These are phyloP conservation scores for cattle (Bos taurus) DNA, from an alignment of 2,113 vertebrate species.

Conservation along the genomic window ARS-UCD2.0 NW_020192292.1:7726001-7726500, in stretches of 20 bases:
- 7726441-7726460: background rate
- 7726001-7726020: background rate
- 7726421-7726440: background rate
- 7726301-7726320: background rate
- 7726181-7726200: conserved; percentile 27
- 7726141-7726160: background rate
- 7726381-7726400: background rate
- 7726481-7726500: background rate
- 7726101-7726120: conserved; percentile 7
- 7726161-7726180: background rate
- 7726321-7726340: background rate
- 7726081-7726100: background rate
- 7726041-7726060: conserved; percentile 2
- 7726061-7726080: background rate
- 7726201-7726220: background rate
- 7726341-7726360: background rate
- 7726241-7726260: conserved; percentile 13
- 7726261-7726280: background rate
- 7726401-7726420: background rate
- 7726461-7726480: background rate
- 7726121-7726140: conserved; percentile 45
- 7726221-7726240: background rate
- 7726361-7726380: background rate
- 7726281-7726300: background rate
- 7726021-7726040: background rate